Percentiles rank a stretch among this genome's conserved stretches.
Conservation (phyloP, 2,113 vertebrate genomes). For the Thermophis baileyi region DNA sequence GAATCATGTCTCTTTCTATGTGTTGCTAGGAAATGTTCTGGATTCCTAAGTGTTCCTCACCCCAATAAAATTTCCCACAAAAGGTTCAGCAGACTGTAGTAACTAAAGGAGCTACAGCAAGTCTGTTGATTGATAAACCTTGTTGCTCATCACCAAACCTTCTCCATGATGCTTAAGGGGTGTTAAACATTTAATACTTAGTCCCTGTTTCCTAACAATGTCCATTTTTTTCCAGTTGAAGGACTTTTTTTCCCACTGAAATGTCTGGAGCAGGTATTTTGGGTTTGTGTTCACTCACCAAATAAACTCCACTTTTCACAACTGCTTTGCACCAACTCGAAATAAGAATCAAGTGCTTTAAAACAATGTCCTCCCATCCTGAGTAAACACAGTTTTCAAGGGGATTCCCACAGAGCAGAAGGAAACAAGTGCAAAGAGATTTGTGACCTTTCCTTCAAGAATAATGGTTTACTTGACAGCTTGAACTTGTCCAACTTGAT, state of each 20-base stretch:
- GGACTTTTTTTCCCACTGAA: too few relatives aligned
- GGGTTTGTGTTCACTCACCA: neutral
- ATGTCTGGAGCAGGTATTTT: neutral
- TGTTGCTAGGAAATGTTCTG: neutral
- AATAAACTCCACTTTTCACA: neutral
- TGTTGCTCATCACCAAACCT: neutral
- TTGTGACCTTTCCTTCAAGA: slow-evolving; percentile 16
- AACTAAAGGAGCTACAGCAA: neutral
- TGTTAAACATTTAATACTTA: neutral
- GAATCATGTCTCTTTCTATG: neutral
- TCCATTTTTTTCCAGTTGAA: neutral
- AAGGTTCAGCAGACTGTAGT: neutral
- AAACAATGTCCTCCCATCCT: neutral
- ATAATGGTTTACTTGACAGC: slow-evolving; percentile 23
- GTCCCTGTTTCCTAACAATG: neutral
- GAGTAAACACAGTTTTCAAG: slow-evolving; percentile 5
- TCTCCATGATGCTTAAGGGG: neutral
- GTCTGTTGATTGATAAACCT: too few relatives aligned
- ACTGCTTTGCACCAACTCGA: neutral
- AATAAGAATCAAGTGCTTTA: slow-evolving; percentile 1
- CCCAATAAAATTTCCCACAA: neutral
- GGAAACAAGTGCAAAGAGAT: slow-evolving; percentile 3
- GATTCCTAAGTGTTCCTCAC: neutral
- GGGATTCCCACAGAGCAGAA: neutral
- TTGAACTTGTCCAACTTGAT: slow-evolving; percentile 11